Evolutionary conservation across 2,797 vertebrate species (phyloP), one percentile per base, ranked within the genome.

Genomic region (Syngnathus acus): DNA sequence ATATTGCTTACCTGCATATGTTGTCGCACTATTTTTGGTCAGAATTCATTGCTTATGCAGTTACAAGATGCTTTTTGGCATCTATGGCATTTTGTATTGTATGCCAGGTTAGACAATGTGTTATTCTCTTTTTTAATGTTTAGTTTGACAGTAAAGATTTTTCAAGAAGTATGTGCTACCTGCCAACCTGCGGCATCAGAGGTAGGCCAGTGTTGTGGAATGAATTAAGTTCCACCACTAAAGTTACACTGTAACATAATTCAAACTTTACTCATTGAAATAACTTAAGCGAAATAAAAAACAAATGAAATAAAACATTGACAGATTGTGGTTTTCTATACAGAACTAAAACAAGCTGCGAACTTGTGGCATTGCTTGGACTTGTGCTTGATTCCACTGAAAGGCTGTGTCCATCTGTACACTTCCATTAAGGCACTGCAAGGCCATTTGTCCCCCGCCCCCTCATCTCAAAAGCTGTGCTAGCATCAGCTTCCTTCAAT

Each of bases 301-400:
- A 6, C 10, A 43, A 43, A 43, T 1, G 7, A 64, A 16, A 16
- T 21, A 66, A 21, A 43, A 8, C 80, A 72, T 77, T 80, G 83
- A 84, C 85, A 86, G 83, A 87, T 84, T 87, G 80, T 70, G 77
- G 71, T 79, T 79, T 82, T 79, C 75, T 78, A 38, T 7, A 6
- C 55, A 74, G 85, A 81, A 65, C 84, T 83, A 87, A 87, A 88
- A 86, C 81, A 85, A 77, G 75, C 76, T 62, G 75, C 59, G 77
- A 19, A 60, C 67, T 79, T 62, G 82, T 86, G 85, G 85, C 84
- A 81, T 43, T 61, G 72, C 65, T 40, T 76, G 69, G 85, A 80
- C 85, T 90, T 86, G 84, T 88, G 86, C 80, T 86, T 68, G 7
- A 76, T 84, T 85, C 85, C 83, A 87, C 86, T 87, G 84, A 87